Evolutionary conservation across 64 coral and sea anemone genomes (phyloP).

Genomic region (Pocillopora verrucosa): DNA sequence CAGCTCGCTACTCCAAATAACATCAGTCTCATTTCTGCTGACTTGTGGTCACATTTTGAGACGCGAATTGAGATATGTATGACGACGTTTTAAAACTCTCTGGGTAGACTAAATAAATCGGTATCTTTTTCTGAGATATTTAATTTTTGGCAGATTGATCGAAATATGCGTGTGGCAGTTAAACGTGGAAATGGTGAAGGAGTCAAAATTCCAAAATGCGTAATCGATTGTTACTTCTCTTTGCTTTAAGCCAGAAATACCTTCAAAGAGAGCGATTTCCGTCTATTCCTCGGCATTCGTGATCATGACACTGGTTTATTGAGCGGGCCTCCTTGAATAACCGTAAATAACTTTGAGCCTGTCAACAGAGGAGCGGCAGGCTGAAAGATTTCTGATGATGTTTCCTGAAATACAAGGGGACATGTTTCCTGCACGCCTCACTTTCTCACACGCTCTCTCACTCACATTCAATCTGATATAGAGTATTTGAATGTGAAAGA

Average conservation of each 20-base stretch:
- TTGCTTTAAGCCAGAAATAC: background rate
- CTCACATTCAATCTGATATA: conserved; percentile 14
- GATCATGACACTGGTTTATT: conserved; percentile 25
- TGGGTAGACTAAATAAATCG: conserved; percentile 24
- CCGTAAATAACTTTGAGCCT: conserved; percentile 1
- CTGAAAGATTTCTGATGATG: conserved; percentile 9
- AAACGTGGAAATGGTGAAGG: background rate
- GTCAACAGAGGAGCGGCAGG: conserved; percentile 12
- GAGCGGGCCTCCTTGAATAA: background rate
- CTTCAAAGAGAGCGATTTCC: background rate
- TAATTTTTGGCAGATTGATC: background rate
- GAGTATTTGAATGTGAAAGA: conserved; percentile 8
- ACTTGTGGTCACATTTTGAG: background rate
- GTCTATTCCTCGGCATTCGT: background rate
- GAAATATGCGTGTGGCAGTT: background rate
- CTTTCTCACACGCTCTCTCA: background rate
- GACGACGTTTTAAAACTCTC: background rate
- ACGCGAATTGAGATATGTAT: background rate
- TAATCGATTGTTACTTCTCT: background rate
- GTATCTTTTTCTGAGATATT: conserved; percentile 12
- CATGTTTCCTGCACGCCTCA: background rate
- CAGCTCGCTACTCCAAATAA: conserved; percentile 5
- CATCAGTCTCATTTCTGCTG: background rate
- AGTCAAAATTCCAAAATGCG: conserved; percentile 10
- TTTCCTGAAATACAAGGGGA: conserved; percentile 38